These are phyloP conservation scores for Ecdyonurus torrentis DNA, from an alignment of 2,888 invertebrate species.

Conservation along the genomic window DNA sequence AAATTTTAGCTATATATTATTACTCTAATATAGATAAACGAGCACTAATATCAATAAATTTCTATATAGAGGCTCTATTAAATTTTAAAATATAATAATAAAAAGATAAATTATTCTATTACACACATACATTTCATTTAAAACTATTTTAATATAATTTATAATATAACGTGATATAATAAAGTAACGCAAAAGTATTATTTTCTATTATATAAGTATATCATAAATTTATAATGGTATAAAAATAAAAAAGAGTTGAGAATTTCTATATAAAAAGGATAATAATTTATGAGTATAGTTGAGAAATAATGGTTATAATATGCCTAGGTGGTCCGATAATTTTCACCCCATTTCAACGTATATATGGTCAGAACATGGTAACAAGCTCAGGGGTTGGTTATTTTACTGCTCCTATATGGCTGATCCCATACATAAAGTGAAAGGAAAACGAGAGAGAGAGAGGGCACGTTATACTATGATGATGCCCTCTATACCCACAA, in stretches of 20 bases:
- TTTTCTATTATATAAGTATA: background rate
- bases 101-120: background rate
- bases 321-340: background rate
- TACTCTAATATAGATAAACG: no score
- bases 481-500: background rate
- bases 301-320: background rate
- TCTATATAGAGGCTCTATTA: no score
- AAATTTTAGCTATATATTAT: no score
- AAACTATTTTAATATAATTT: background rate
- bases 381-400: background rate
- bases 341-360: background rate
- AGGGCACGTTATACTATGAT: background rate
- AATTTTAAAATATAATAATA: no score
- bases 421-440: background rate
- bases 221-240: no score
- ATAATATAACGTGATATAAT: background rate
- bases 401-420: background rate
- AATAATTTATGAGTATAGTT: background rate
- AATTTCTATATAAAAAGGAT: no score
- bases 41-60: no score
- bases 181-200: background rate
- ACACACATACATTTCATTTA: background rate
- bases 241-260: no score
- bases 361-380: background rate
- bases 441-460: no score